Evolutionary conservation across 2,113 vertebrate species (phyloP).

Genomic region (Hoplias malabaricus): DNA sequence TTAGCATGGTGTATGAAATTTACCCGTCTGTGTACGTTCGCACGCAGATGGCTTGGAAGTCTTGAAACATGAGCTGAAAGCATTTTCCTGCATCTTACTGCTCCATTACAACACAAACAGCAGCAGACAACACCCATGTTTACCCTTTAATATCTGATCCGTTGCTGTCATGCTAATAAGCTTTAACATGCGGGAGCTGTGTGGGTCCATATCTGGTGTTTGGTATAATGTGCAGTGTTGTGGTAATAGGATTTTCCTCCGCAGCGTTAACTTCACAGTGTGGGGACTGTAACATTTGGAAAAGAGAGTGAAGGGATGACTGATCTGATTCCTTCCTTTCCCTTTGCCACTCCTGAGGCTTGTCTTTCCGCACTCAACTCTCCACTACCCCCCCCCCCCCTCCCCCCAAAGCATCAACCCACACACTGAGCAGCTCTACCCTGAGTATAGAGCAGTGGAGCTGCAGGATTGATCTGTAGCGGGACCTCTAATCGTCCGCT

Average conservation of each 20-base stretch:
- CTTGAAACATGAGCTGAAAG: not conserved
- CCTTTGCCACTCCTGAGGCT: not conserved
- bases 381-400: not conserved
- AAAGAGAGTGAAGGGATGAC: not conserved
- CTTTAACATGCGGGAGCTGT: not conserved
- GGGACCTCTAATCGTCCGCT: conserved; percentile 28
- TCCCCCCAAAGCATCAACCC: conserved; percentile 15
- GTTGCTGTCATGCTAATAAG: not conserved
- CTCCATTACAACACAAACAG: not conserved
- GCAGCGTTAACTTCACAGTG: not conserved
- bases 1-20: not conserved
- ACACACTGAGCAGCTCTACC: not conserved
- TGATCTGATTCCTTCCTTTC: not conserved
- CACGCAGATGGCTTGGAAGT: not conserved
- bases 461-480: conserved; percentile 12
- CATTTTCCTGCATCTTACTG: not conserved
- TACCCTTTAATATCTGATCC: not conserved
- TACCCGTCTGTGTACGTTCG: not conserved
- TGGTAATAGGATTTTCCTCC: not conserved
- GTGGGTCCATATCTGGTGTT: not conserved
- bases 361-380: not conserved
- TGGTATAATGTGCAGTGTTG: not conserved
- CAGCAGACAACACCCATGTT: not conserved
- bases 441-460: conserved; percentile 17
- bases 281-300: not conserved